Evolutionary conservation across 2,888 invertebrate species (phyloP), one percentile per base, ranked within the genome.

Genomic region (Habroteleia sp.): DNA sequence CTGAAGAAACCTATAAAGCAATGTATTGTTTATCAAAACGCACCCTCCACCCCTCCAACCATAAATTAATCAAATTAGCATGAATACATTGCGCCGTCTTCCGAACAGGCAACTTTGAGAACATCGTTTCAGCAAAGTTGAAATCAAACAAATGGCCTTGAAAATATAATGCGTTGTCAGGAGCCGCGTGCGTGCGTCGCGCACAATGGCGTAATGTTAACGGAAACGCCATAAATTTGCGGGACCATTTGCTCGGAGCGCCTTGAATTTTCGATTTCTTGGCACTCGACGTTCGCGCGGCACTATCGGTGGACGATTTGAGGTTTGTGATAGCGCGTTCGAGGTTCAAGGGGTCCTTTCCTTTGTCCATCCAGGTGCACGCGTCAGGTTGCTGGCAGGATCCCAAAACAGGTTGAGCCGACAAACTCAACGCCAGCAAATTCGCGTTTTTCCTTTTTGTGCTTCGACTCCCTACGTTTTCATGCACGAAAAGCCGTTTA

Each of bases 281-380:
- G 60, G 65, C 69, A 48, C 69, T 63, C 58, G 52, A 44, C 37
- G 44, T 65, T 69, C 50, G 52, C 63, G 56, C 58, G 65, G 37
- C 31, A 44, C 52, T 74, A 69, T 58, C 63, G 63, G 25, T 27
- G 27, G 41, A 48, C 65, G 74, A 74, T 69, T 74, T 58, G 68
- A 56, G 58, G 42, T 41, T 31, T 17, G 68, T 71, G 81, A 81
- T 80, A 79, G 78, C 68, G 77, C 78, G 80, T 80, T 81, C 77
- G 79, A 82, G 80, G 81, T 69, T 79, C 74, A 79, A 81, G 80
- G 81, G 79, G 80, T 62, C n/a, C n/a, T n/a, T n/a, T 76, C 77
- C 76, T 80, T 81, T 81, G 78, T 79, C 58, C 69, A 54, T 48
- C 54, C 85, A 84, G 85, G 85, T 85, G 85, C 79, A 62, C 74